Evolutionary conservation across 1,140 invertebrate genomes (phyloP), one percentile per base, ranked within the genome.

Genomic region (Trissolcus basalis): DNA sequence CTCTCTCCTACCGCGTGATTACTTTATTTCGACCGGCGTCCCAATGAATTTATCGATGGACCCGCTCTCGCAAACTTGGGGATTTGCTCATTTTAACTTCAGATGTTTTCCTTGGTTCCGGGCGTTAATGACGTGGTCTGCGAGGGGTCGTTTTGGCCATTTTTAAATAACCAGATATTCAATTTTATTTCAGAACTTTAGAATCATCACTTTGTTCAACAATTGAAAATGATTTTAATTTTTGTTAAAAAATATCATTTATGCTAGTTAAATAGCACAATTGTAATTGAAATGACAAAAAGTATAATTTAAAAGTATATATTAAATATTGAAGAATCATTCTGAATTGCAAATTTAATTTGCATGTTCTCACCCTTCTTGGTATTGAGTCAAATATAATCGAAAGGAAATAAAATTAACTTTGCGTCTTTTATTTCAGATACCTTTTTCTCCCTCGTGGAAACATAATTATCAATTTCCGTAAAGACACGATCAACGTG

Each of bases 1-100:
- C n/a, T n/a, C n/a, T n/a, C n/a, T n/a, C n/a, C n/a, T n/a, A 50
- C 59, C 47, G 45, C 70, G 60, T 68, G 70, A 80, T 77, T 77
- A 74, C 78, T 80, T 80, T 71, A 58, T 71, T 60, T 64, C 43
- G 44, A 48, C 27, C 65, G 44, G 50, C 72, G 32, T 47, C 43
- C 47, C 9, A 64, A 67, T 45, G 15, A 68, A 71, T 68, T 64
- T 53, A 65, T 69, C 53, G 60, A 64, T 68, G 58, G 35, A 27
- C 19, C 15, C 27, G 27, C 16, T 9, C 8, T n/a, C 3, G 2
- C 27, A n/a, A 33, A 68, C 53, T 67, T 64, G 63, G 11, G 48
- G 35, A 51, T 49, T 59, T 41, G 36, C 51, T 36, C 59, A 49
- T 64, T 67, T 67, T 43, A 56, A 67, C 14, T 55, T 50, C 19